Evolutionary conservation across 2,113 vertebrate species (phyloP).

Genomic region (Sorex araneus): DNA sequence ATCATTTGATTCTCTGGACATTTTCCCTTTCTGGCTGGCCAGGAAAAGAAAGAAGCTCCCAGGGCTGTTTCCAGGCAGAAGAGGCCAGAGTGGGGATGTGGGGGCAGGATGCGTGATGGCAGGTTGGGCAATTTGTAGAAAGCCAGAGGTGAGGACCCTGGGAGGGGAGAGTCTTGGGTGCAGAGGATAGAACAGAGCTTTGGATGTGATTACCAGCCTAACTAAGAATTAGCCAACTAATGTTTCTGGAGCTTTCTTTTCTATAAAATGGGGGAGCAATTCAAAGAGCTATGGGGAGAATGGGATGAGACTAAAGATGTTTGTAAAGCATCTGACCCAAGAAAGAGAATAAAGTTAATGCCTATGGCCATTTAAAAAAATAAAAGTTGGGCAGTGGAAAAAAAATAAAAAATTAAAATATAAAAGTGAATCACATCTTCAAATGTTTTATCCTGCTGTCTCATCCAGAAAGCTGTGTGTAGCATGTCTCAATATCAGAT

Average conservation of each 20-base stretch:
- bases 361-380: too few relatives aligned
- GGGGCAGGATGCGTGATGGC: background rate
- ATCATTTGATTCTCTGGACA: background rate
- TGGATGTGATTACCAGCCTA: background rate
- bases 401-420: too few relatives aligned
- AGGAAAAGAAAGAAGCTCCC: background rate
- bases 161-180: too few relatives aligned
- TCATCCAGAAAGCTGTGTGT: background rate
- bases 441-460: constrained; percentile 21
- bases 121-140: background rate
- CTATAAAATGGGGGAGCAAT: constrained; percentile 38
- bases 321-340: background rate
- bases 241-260: constrained; percentile 1
- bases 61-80: background rate
- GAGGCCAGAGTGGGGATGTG: background rate
- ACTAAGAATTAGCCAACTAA: background rate
- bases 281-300: background rate
- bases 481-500: background rate
- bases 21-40: background rate
- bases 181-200: too few relatives aligned
- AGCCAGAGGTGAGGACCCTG: background rate
- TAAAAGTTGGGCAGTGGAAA: background rate
- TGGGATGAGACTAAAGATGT: too few relatives aligned
- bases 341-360: background rate
- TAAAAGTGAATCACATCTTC: constrained; percentile 20